Conservation (phyloP, 1,140 invertebrate genomes). For the Odontomachus brunneus region DNA sequence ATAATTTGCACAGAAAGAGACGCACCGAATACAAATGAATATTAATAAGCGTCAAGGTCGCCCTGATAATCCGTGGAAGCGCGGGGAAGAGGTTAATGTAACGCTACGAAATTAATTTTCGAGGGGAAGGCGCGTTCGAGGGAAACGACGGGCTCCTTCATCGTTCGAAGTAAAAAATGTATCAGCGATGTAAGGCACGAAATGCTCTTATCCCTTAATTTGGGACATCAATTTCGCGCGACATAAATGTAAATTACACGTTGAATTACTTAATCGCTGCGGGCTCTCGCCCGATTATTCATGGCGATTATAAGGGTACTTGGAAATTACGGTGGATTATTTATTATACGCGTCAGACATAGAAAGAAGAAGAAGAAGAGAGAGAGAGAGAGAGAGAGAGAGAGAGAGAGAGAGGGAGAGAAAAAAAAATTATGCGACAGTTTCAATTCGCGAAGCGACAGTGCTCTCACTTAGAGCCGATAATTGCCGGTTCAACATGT, state of each 20-base stretch:
- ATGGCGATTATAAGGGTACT: neutral
- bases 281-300: neutral
- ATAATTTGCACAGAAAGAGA: neutral
- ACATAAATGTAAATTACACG: slow-evolving; percentile 24
- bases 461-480: slow-evolving; percentile 25
- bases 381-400: neutral
- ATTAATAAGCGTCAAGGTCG: neutral
- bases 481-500: slow-evolving; percentile 40
- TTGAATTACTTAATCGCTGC: slow-evolving; percentile 23
- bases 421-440: slow-evolving; percentile 1
- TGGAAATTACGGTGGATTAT: slow-evolving; percentile 26
- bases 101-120: neutral
- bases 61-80: neutral
- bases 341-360: slow-evolving; percentile 19
- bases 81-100: neutral
- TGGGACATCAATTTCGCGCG: slow-evolving; percentile 1
- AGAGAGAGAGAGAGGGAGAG: neutral
- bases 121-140: neutral
- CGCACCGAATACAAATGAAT: neutral
- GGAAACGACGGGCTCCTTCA: neutral
- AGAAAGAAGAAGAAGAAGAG: neutral
- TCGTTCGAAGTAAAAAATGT: neutral
- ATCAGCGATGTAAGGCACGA: neutral
- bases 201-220: slow-evolving; percentile 11
- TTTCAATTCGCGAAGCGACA: slow-evolving; percentile 41